These are phyloP conservation scores for Cosmia pyralina DNA, from an alignment of 2,888 invertebrate genomes.

Conservation along the genomic window DNA sequence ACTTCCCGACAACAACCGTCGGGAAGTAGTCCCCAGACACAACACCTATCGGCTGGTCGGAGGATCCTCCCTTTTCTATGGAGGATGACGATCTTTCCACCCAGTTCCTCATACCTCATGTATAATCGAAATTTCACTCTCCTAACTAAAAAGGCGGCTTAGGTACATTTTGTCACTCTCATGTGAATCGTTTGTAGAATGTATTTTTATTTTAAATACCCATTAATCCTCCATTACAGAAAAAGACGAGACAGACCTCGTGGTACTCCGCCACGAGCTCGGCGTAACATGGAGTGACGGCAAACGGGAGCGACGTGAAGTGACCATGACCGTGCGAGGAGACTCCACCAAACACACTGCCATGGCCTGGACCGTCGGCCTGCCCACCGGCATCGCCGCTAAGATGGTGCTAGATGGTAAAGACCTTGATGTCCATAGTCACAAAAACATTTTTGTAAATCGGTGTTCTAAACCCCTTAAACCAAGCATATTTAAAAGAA, in stretches of 20 bases:
- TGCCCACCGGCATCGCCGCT: slow-evolving; percentile 98
- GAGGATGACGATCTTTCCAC: neutral
- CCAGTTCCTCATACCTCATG: neutral
- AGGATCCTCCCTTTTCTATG: neutral
- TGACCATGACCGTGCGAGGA: slow-evolving; percentile 97
- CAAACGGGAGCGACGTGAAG: slow-evolving; percentile 94
- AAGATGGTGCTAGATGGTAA: slow-evolving; percentile 99
- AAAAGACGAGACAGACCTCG: slow-evolving; percentile 96
- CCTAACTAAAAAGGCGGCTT: neutral
- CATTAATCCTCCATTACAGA: slow-evolving; percentile 68
- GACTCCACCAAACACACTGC: slow-evolving; percentile 95
- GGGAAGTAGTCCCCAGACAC: neutral
- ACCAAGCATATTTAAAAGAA: neutral
- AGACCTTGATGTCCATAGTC: slow-evolving; percentile 32
- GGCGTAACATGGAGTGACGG: slow-evolving; percentile 98
- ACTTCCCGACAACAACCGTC: neutral
- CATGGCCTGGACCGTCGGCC: slow-evolving; percentile 92
- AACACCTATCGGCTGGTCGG: neutral
- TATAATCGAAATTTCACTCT: neutral
- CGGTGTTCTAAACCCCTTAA: neutral
- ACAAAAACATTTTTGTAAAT: neutral
- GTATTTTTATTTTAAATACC: neutral
- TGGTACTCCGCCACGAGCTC: slow-evolving; percentile 98
- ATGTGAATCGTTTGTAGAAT: neutral
- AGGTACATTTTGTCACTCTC: neutral